A percentile compares a stretch with the other conserved stretches of the same genome.
phyloP scores from a whole-genome alignment of 2,888 invertebrate genomes.

The Philonicus albiceps region DNA sequence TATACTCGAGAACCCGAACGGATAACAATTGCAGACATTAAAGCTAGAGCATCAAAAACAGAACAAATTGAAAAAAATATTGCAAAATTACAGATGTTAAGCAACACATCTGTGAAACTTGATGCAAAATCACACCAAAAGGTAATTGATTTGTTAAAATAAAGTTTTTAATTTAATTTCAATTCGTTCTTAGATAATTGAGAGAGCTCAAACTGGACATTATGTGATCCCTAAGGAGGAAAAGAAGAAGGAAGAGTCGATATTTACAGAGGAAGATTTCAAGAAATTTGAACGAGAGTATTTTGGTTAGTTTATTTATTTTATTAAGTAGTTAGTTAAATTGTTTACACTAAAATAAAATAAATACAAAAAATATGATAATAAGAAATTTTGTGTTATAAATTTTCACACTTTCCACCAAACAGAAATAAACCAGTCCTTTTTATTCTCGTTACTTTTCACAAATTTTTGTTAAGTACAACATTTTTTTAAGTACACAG shows the following conservation, averaged over 20 bases:
- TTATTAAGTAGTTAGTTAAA: background rate
- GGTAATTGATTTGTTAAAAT: slow-evolving; percentile 55
- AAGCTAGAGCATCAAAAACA: slow-evolving; percentile 46
- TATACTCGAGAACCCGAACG: background rate
- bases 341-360: background rate
- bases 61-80: slow-evolving; percentile 65
- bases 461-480: too few species aligned
- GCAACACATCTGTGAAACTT: slow-evolving; percentile 57
- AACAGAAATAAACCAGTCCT: too few species aligned
- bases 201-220: slow-evolving; percentile 67
- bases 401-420: too few species aligned
- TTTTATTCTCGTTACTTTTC: too few species aligned
- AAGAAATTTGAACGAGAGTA: slow-evolving; percentile 73
- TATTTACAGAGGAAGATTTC: slow-evolving; percentile 76
- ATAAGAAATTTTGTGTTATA: too few species aligned
- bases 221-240: slow-evolving; percentile 63
- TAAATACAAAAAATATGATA: background rate
- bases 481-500: too few species aligned
- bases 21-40: slow-evolving; percentile 49
- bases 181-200: slow-evolving; percentile 1
- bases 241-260: slow-evolving; percentile 66
- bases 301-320: slow-evolving; percentile 53
- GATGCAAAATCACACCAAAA: slow-evolving; percentile 63
- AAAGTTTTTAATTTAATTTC: slow-evolving; percentile 5
- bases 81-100: slow-evolving; percentile 64